A percentile compares a stretch with the other conserved stretches of the same genome.
Conservation (phyloP, 1,140 invertebrate genomes). For the Caenorhabditis elegans region DNA sequence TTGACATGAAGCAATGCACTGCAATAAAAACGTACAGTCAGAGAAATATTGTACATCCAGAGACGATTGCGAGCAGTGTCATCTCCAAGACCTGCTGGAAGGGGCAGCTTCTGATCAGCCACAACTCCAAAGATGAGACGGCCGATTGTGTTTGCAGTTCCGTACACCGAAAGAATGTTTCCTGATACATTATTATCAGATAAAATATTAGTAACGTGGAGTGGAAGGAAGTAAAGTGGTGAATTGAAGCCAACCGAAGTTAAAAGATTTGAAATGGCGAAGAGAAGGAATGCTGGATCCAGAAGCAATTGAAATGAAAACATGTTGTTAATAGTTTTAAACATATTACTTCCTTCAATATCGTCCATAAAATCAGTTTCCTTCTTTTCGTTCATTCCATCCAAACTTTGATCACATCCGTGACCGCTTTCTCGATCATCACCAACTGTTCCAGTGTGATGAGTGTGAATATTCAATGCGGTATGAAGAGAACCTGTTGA, state of each 20-base stretch:
- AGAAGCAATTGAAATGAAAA: slow-evolving; percentile 80
- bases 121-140: slow-evolving; percentile 70
- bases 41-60: slow-evolving; percentile 84
- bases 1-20: too few relatives aligned
- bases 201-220: slow-evolving; percentile 64
- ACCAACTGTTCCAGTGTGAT: slow-evolving; percentile 49
- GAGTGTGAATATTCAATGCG: slow-evolving; percentile 42
- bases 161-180: slow-evolving; percentile 87
- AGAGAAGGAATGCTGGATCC: slow-evolving; percentile 84
- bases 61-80: slow-evolving; percentile 74
- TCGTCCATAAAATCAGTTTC: slow-evolving; percentile 26
- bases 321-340: slow-evolving; percentile 75
- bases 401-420: neutral
- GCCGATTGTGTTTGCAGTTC: slow-evolving; percentile 77
- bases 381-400: slow-evolving; percentile 4
- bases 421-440: slow-evolving; percentile 42
- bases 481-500: slow-evolving; percentile 40
- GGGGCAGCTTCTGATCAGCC: slow-evolving; percentile 77
- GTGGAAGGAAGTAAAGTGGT: slow-evolving; percentile 79
- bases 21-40: too few relatives aligned
- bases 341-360: slow-evolving; percentile 40
- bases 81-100: slow-evolving; percentile 83
- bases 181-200: slow-evolving; percentile 74
- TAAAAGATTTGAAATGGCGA: slow-evolving; percentile 87
- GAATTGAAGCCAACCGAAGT: slow-evolving; percentile 94